Base-by-base conservation (phyloP, 2,797 vertebrate genomes). In the Darevskia mixta region DNA sequence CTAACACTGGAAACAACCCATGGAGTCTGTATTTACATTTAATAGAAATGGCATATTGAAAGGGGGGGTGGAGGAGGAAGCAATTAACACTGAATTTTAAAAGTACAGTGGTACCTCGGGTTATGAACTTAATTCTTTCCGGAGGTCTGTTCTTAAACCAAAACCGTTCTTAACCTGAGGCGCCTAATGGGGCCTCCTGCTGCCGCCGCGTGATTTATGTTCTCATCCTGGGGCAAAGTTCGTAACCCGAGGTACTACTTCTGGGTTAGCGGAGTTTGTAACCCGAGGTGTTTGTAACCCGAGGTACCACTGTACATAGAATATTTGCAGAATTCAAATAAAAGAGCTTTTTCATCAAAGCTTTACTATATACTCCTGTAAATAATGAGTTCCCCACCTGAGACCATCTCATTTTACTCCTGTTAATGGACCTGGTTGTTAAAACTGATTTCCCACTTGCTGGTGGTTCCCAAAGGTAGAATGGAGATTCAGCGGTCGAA, bases 381-480 rank as follows among this genome's bases (percentile, higher is more conserved):
- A 29, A 25, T 25, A 35, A 0, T 79, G 69, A 79, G 81, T 81
- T 86, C 76, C 92, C 88, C 89, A 98, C 97, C 97, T 97, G 97
- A 92, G 94, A 95, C 96, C 96, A 97, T 71, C 95, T 96, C 66
- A 91, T 93, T 93, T 95, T 97, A 89, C 94, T 93, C 90, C 95
- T 97, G 95, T 85, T 96, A 87, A 95, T 94, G 18, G 97, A 95
- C 85, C 96, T 92, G 89, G 95, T 92, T 29, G 95, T 83, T 17
- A 95, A 94, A 76, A 96, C 95, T 82, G 95, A 90, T 87, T 96
- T 87, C 87, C 95, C 93, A 87, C 86, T 91, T 67, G 93, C 25
- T 71, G 95, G 93, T 2, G 96, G 95, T 88, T 94, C 96, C 97
- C 97, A 97, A 80, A 97, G 97, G 92, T 94, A 96, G 92, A 97